Base-by-base conservation (phyloP, 2,797 vertebrate genomes). In the Poecilia gillii region DNA sequence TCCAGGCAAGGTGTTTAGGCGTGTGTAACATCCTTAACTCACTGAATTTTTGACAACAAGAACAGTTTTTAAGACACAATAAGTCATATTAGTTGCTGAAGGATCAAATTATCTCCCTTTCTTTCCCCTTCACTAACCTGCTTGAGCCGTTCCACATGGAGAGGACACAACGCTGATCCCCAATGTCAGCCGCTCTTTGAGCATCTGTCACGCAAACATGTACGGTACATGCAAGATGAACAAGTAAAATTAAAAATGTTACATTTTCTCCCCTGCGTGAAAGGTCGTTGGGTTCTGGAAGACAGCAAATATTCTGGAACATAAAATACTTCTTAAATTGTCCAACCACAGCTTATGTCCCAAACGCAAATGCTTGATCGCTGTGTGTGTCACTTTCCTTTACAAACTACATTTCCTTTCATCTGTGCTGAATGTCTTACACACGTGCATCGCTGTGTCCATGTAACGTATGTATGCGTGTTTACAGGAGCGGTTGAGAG, bases 121-220 rank as follows among this genome's bases (percentile, higher is more conserved):
- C 88, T 87, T 76, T 89, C 90, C 89, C 81, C 88, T 84, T 87
- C 62, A 18, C 72, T 84, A 81, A 88, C 91, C 93, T 81, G 71
- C 33, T 78, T 36, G 85, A 92, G 86, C 86, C 72, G 85, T 92
- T 88, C 90, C 91, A 92, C 88, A 90, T 88, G 85, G 90, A 59
- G 2, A 71, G 4, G 78, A 86, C 80, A 72, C 62, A 72, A 74
- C 76, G 46, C 85, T 18, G 82, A 53, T 57, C 75, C 75, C 79
- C 31, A 62, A 47, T 6, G 68, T 6, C 68, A 18, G 73, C 76
- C 31, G 0, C 8, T 46, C 74, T 74, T 66, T 7, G 53, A n/a
- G 25, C 53, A 59, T 59, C 55, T 31, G 55, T 62, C 59, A 62
- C 6, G 16, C 18, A 28, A 33, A 62, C 59, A 62, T 16, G 3